phyloP scores from a whole-genome alignment of 2,888 invertebrate genomes.

The Ethmia dodecea region DNA sequence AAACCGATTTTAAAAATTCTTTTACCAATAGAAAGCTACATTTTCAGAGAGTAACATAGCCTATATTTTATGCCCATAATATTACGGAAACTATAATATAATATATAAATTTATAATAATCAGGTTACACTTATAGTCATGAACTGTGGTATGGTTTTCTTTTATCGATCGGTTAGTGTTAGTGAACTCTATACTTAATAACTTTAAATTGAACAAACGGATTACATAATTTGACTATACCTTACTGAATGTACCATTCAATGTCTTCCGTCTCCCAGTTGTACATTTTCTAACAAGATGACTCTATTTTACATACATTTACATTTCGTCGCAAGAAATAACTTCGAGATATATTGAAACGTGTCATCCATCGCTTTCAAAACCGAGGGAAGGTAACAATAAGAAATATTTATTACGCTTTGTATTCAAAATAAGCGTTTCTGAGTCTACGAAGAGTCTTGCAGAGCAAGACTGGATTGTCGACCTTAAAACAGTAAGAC shows the following conservation, averaged over 20 bases:
- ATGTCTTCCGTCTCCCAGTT: conserved; percentile 33
- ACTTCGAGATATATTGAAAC: conserved; percentile 54
- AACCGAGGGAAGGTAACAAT: conserved; percentile 52
- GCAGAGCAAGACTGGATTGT: neutral
- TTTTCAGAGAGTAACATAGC: too few species aligned
- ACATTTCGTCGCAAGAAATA: conserved; percentile 59
- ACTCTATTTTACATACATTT: conserved; percentile 60
- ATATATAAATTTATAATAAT: too few species aligned
- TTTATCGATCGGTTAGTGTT: too few species aligned
- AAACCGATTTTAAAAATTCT: too few species aligned
- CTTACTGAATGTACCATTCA: conserved; percentile 26
- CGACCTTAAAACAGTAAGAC: neutral
- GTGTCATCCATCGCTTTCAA: conserved; percentile 70
- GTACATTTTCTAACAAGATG: conserved; percentile 48
- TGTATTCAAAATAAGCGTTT: conserved; percentile 70
- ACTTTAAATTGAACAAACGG: too few species aligned
- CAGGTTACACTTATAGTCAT: too few species aligned
- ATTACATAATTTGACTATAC: too few species aligned
- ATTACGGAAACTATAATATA: too few species aligned
- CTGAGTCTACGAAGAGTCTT: conserved; percentile 34
- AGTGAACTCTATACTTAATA: too few species aligned
- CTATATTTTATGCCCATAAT: too few species aligned
- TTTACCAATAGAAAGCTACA: too few species aligned
- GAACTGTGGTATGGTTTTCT: too few species aligned
- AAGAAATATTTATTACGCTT: conserved; percentile 74